Evolutionary conservation across 2,797 vertebrate genomes (phyloP).

Genomic region (Acridotheres tristis): DNA sequence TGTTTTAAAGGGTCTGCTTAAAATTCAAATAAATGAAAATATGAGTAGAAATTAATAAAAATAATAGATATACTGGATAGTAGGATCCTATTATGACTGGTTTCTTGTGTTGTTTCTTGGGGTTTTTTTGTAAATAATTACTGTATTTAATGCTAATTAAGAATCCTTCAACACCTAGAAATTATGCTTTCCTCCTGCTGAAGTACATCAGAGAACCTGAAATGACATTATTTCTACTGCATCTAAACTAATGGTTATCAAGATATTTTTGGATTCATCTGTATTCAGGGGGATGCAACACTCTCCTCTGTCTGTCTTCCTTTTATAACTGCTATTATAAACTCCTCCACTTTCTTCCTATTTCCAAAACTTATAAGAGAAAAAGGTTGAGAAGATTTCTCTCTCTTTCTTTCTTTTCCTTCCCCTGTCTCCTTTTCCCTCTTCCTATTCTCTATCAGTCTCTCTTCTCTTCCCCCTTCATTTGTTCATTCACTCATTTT

Average conservation of each 20-base stretch:
- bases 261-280: background rate
- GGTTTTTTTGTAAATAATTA: background rate
- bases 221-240: background rate
- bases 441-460: no score
- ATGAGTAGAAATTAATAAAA: background rate
- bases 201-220: background rate
- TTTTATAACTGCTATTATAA: background rate
- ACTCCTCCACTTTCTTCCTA: background rate
- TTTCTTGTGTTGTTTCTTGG: background rate
- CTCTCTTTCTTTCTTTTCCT: rapidly evolving
- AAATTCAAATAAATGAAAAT: background rate
- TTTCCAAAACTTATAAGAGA: background rate
- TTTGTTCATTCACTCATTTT: background rate
- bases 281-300: background rate
- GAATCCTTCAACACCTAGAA: background rate
- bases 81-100: background rate
- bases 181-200: background rate
- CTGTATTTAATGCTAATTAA: background rate
- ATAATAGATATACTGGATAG: no score
- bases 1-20: background rate
- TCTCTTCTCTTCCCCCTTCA: background rate
- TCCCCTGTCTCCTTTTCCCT: no score
- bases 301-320: background rate
- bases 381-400: background rate
- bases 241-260: background rate